Base-by-base conservation (phyloP, 1,140 invertebrate genomes). In the Caerostris darwini region DNA sequence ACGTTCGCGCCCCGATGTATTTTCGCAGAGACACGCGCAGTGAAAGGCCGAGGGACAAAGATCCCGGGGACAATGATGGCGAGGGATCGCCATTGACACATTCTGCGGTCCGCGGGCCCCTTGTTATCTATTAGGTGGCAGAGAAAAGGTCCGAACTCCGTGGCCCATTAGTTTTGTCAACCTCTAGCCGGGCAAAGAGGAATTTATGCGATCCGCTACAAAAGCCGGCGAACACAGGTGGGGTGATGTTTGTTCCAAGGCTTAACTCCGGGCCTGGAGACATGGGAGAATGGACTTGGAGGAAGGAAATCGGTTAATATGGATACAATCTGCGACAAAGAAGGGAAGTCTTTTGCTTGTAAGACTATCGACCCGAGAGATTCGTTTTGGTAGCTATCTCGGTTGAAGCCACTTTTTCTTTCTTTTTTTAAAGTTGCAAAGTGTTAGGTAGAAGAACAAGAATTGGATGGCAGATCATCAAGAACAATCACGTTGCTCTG, bases 121-220 rank as follows among this genome's bases (percentile, higher is more conserved):
- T 14, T 81, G 85, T 94, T 88, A 94, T 94, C 92, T 94, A 94
- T 94, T 94, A 94, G 92, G 85, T 82, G 69, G 56, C 67, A 17
- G 17, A 94, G 92, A 94, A 94, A 94, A 89, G 92, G 92, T 54
- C 92, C 91, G 19, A 50, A 19, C 81, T 67, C 82, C 82, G 58
- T 69, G 92, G 85, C 19, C 92, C 92, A 94, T 94, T 94, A 94
- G 85, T 94, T 94, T 88, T 94, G 92, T 94, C 92, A 94, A 81
- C 92, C 89, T 94, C 61, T 34, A 67, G 14, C 92, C 64, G 83
- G 92, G 81, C 59, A 56, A 69, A 93, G 57, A 83, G 92, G 85
- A 94, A 94, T 94, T 94, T 94, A 94, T 71, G 92, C 12, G 85
- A 7, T 6, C 34, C 6, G 14, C 57, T 7, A 88, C 85, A 88